Conservation (phyloP, 1,140 invertebrate species). For the Drosophila eugracilis region DNA sequence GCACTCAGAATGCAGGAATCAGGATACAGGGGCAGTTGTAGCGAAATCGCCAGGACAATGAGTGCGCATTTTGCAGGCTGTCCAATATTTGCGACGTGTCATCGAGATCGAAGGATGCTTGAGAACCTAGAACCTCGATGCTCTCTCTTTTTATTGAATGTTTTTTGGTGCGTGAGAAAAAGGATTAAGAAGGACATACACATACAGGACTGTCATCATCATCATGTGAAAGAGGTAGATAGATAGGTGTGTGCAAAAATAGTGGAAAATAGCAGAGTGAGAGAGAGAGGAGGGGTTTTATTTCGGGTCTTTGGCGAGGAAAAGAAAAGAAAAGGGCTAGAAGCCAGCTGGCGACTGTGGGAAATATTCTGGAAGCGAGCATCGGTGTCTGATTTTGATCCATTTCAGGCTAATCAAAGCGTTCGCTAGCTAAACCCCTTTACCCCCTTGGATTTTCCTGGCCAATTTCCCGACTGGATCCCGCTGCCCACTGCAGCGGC, state of each 20-base stretch:
- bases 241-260: constrained; percentile 18
- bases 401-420: constrained; percentile 54
- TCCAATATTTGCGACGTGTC: constrained; percentile 77
- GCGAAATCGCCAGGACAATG: constrained; percentile 80
- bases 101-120: constrained; percentile 69
- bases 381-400: constrained; percentile 42
- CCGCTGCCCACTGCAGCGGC: constrained; percentile 55
- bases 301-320: neutral
- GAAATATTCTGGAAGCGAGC: constrained; percentile 32
- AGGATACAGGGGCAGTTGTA: constrained; percentile 27
- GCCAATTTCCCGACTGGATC: constrained; percentile 18
- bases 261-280: neutral
- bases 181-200: constrained; percentile 60
- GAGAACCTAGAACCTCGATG: constrained; percentile 52
- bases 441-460: neutral
- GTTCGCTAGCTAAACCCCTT: neutral
- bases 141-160: constrained; percentile 64
- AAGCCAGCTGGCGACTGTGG: constrained; percentile 35
- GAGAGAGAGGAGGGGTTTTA: neutral
- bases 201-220: constrained; percentile 50
- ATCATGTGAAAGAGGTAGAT: constrained; percentile 44
- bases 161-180: constrained; percentile 82
- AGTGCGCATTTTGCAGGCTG: constrained; percentile 68
- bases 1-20: neutral
- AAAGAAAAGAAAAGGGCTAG: constrained; percentile 15